Percentiles rank a stretch among this genome's conserved stretches.
Conservation (phyloP, 2,888 invertebrate species). For the Anagyrus pseudococci region DNA sequence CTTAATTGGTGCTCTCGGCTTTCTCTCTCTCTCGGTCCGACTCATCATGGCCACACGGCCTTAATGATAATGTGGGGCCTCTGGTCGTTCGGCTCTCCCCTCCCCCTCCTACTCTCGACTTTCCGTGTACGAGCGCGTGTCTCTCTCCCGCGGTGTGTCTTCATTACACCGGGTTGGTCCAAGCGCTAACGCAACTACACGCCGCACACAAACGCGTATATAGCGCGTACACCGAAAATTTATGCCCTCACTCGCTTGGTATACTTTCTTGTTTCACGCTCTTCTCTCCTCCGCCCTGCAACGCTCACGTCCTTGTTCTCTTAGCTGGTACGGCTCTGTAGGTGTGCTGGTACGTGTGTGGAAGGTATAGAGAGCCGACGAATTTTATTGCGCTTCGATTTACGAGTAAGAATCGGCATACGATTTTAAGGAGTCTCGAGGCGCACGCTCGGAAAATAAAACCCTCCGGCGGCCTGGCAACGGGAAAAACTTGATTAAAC, state of each 20-base stretch:
- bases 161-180: slow-evolving; percentile 27
- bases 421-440: no score
- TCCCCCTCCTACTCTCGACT: slow-evolving; percentile 20
- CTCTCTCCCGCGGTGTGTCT: slow-evolving; percentile 26
- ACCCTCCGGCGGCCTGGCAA: no score
- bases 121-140: slow-evolving; percentile 41
- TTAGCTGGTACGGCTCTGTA: not conserved
- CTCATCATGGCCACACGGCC: slow-evolving; percentile 40
- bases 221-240: slow-evolving; percentile 41
- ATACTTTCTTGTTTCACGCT: not conserved
- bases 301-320: no score
- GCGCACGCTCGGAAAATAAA: no score
- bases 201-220: no score
- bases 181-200: slow-evolving; percentile 14
- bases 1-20: slow-evolving; percentile 54
- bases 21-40: slow-evolving; percentile 5
- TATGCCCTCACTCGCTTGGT: slow-evolving; percentile 33
- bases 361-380: no score
- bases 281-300: no score
- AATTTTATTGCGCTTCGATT: no score
- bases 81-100: no score
- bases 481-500: no score
- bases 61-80: slow-evolving; percentile 4
- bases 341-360: no score
- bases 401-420: no score